Evolutionary conservation across 2,797 vertebrate species (phyloP).

Genomic region (Pelobates cultripes): DNA sequence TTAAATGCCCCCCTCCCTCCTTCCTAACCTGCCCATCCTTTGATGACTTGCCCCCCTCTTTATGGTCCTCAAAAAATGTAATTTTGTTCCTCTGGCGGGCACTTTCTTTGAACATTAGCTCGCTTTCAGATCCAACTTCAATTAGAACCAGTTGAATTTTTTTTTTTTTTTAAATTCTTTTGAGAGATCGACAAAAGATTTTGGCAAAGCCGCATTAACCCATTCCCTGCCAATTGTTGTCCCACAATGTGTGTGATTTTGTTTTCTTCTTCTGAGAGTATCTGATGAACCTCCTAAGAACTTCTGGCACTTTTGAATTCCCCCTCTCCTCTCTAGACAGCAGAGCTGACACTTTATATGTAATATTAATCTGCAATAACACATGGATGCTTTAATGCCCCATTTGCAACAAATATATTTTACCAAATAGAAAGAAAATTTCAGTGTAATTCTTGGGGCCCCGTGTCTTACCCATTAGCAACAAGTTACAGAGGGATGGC

Average conservation of each 20-base stretch:
- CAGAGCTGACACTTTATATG: too few species aligned
- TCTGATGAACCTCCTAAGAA: too few species aligned
- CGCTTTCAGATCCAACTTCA: constrained; percentile 83
- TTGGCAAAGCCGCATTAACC: constrained; percentile 72
- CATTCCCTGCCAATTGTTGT: not conserved
- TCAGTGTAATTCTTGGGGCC: too few species aligned
- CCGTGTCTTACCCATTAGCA: too few species aligned
- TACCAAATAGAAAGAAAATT: too few species aligned
- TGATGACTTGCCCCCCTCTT: constrained; percentile 71
- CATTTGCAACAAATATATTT: too few species aligned
- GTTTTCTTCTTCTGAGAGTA: not conserved
- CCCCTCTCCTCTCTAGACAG: too few species aligned
- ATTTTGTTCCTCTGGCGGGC: constrained; percentile 75
- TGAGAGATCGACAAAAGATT: constrained; percentile 79
- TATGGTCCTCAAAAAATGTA: constrained; percentile 69
- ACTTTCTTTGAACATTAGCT: constrained; percentile 87
- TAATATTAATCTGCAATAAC: too few species aligned
- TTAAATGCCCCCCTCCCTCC: constrained; percentile 61
- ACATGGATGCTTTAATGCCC: too few species aligned
- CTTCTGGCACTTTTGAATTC: too few species aligned
- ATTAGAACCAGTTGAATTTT: constrained; percentile 79
- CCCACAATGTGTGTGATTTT: not conserved
- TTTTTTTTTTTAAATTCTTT: not conserved
- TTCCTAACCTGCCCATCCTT: constrained; percentile 59
- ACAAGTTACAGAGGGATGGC: too few species aligned